Conservation (phyloP, 2,888 invertebrate species). For the Napeogenes inachia region DNA sequence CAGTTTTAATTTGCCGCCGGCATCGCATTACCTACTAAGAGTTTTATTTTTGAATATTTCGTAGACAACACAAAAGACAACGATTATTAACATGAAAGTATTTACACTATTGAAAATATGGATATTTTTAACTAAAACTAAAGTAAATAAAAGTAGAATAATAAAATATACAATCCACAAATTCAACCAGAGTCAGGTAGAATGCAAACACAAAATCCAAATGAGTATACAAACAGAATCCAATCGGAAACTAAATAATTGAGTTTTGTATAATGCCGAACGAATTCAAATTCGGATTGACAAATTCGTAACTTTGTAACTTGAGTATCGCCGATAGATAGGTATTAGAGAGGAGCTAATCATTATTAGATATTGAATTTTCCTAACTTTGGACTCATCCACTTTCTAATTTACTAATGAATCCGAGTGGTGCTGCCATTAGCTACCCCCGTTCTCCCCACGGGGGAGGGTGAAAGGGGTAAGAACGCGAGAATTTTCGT, state of each 20-base stretch:
- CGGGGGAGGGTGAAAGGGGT: slow-evolving; percentile 56
- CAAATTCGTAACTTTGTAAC: slow-evolving; percentile 49
- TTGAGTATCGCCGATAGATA: slow-evolving; percentile 57
- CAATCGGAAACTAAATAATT: slow-evolving; percentile 75
- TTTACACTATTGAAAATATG: not conserved
- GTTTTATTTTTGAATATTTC: slow-evolving; percentile 65
- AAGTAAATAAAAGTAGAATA: not conserved
- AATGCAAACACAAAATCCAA: slow-evolving; percentile 53
- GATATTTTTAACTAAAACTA: not conserved
- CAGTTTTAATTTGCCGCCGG: slow-evolving; percentile 71
- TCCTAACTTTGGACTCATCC: slow-evolving; percentile 78
- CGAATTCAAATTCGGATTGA: slow-evolving; percentile 67
- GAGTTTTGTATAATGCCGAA: slow-evolving; percentile 55
- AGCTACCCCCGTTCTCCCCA: slow-evolving; percentile 44
- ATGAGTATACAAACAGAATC: slow-evolving; percentile 57
- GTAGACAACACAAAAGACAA: slow-evolving; percentile 46
- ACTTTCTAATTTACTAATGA: slow-evolving; percentile 79
- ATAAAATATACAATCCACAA: slow-evolving; percentile 40
- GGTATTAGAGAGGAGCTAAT: slow-evolving; percentile 64
- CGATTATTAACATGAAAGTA: not conserved
- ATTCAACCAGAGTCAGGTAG: slow-evolving; percentile 41
- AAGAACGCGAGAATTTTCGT: slow-evolving; percentile 73
- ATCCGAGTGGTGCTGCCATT: slow-evolving; percentile 76
- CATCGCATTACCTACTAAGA: slow-evolving; percentile 71
- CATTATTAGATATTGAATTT: slow-evolving; percentile 79